These are phyloP conservation scores for Sebastes nivosus DNA, from an alignment of 2,797 vertebrate genomes.

Conservation along the genomic window DNA sequence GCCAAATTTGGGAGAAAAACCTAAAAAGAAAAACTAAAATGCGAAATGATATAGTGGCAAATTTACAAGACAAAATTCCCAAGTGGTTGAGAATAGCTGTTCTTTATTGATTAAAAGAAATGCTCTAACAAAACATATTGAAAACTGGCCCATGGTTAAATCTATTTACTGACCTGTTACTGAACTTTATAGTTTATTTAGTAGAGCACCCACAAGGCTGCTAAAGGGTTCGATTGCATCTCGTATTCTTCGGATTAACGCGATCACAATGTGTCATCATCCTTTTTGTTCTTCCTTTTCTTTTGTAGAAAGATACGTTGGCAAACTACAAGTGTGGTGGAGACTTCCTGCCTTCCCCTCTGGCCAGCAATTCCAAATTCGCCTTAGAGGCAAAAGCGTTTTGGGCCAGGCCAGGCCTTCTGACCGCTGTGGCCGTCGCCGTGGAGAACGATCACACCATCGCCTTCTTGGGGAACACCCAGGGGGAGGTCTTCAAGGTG, in stretches of 20 bases:
- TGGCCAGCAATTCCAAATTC: slow-evolving; percentile 88
- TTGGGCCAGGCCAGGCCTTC: slow-evolving; percentile 74
- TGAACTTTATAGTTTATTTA: not conserved
- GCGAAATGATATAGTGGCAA: too few relatives aligned
- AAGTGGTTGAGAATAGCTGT: too few relatives aligned
- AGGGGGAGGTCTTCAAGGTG: slow-evolving; percentile 92
- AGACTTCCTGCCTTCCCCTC: slow-evolving; percentile 88
- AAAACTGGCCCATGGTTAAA: not conserved
- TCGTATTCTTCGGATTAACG: not conserved
- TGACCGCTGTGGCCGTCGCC: slow-evolving; percentile 89
- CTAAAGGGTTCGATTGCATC: not conserved
- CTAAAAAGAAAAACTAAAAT: too few relatives aligned
- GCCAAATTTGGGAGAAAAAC: too few relatives aligned
- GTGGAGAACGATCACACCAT: slow-evolving; percentile 90
- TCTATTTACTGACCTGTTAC: not conserved
- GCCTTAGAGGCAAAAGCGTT: slow-evolving; percentile 64
- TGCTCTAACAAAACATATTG: not conserved
- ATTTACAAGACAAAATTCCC: too few relatives aligned
- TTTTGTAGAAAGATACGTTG: slow-evolving; percentile 71
- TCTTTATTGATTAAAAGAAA: not conserved
- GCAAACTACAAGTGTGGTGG: slow-evolving; percentile 76
- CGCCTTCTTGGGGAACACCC: slow-evolving; percentile 90
- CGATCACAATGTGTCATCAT: not conserved
- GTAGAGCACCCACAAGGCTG: not conserved
- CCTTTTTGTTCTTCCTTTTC: not conserved